phyloP scores from a whole-genome alignment of 2,797 vertebrate genomes.

The Cottoperca gobio region DNA sequence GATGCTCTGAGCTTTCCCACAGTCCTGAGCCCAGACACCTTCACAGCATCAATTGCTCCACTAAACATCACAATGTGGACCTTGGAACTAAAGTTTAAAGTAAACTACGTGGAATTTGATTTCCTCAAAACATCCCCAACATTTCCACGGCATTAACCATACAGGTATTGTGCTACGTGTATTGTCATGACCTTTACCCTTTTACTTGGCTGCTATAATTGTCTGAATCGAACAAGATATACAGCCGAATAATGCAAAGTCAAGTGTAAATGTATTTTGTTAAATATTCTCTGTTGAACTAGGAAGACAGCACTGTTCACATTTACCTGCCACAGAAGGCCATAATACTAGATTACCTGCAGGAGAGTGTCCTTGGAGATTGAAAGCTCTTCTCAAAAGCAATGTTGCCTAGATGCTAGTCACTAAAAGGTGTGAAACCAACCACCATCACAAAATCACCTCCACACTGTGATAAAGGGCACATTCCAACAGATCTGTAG shows the following conservation, averaged over 20 bases:
- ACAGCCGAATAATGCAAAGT: slow-evolving; percentile 12
- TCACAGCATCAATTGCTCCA: neutral
- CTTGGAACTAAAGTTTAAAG: neutral
- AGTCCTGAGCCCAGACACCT: slow-evolving; percentile 15
- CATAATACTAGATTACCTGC: neutral
- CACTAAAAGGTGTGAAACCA: slow-evolving; percentile 16
- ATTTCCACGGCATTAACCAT: neutral
- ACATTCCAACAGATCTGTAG: slow-evolving; percentile 19
- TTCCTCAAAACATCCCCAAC: neutral
- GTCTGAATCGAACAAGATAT: slow-evolving; percentile 16
- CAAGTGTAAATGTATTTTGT: slow-evolving; percentile 9
- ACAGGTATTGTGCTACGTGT: neutral
- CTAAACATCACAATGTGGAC: slow-evolving; percentile 7
- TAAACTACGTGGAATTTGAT: neutral
- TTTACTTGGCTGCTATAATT: neutral
- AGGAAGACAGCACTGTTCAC: neutral
- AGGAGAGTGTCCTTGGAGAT: neutral
- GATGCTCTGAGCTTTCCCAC: slow-evolving; percentile 32
- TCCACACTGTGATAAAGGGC: neutral
- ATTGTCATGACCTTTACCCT: neutral
- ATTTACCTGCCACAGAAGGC: neutral
- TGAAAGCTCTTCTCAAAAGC: slow-evolving; percentile 4
- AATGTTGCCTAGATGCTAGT: neutral
- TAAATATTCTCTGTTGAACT: slow-evolving; percentile 26
- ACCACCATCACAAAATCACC: neutral